Evolutionary conservation across 2,797 vertebrate species (phyloP), one percentile per base, ranked within the genome.

Genomic region (Propithecus deckenii): DNA sequence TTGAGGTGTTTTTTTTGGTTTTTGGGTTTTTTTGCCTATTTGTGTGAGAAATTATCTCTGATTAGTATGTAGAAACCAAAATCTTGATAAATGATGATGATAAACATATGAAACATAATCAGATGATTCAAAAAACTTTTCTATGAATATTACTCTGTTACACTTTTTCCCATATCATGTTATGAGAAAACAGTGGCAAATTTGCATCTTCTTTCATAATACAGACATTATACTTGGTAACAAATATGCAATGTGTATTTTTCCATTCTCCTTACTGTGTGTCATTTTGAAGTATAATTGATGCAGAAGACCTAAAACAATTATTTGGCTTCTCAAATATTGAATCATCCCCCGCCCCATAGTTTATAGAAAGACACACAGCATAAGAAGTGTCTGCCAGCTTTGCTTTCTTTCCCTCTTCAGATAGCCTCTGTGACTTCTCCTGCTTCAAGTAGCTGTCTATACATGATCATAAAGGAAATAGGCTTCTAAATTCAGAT

Each of bases 151-250:
- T 98, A 96, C 97, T 98, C 75, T 97, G 95, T 97, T 98, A 97
- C 72, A 91, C 98, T 99, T 99, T 99, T 99, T 99, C 99, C 96
- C 96, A 86, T 97, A 96, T 99, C 98, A 98, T 99, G 97, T 99
- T 99, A 99, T 98, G 99, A 99, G 99, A 99, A 99, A 99, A 99
- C 98, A 99, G 99, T 99, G 99, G 99, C 99, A 98, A 97, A 98
- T 97, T 98, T 99, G 99, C 99, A 99, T 99, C 98, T 99, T 99
- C 98, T 99, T 99, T 99, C 98, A 99, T 99, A 99, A 99, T 99
- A 98, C 99, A 99, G 99, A 99, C 99, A 99, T 99, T 99, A 99
- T 98, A 99, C 98, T 98, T 99, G 97, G 98, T 99, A 99, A 99
- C 99, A 99, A 99, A 99, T 98, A 99, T 98, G 98, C 98, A 95